phyloP scores from a whole-genome alignment of 2,113 vertebrate genomes.

The Helogale parvula region DNA sequence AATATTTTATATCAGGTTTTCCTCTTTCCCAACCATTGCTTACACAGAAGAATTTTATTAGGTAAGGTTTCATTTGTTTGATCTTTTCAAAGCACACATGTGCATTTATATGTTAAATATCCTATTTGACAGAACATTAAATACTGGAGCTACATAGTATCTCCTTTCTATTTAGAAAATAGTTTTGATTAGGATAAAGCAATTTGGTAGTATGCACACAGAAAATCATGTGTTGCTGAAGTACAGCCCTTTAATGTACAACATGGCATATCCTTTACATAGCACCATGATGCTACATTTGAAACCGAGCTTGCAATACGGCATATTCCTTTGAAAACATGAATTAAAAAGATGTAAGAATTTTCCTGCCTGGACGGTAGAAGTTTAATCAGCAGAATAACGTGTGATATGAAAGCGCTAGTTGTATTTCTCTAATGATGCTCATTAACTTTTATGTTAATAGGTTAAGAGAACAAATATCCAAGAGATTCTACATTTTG shows the following conservation, averaged over 20 bases:
- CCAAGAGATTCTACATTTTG: not conserved
- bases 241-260: constrained; percentile 13
- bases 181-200: constrained; percentile 20
- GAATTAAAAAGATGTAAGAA: not conserved
- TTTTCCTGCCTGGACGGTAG: not conserved
- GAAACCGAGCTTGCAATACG: constrained; percentile 8
- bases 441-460: not conserved
- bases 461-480: not conserved
- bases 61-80: not conserved
- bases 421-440: not conserved
- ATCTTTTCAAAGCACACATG: constrained; percentile 7
- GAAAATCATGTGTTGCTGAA: constrained; percentile 17
- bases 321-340: not conserved
- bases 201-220: constrained; percentile 5
- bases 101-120: constrained; percentile 50
- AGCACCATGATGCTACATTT: constrained; percentile 18
- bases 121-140: constrained; percentile 73
- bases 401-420: not conserved
- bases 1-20: constrained; percentile 22
- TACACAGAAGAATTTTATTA: constrained; percentile 59
- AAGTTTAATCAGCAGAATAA: constrained; percentile 25
- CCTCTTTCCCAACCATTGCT: constrained; percentile 77
- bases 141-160: constrained; percentile 8
- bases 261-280: not conserved
- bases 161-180: constrained; percentile 6